These are phyloP conservation scores for Leucoma salicis DNA, from an alignment of 2,888 invertebrate species.

Conservation along the genomic window DNA sequence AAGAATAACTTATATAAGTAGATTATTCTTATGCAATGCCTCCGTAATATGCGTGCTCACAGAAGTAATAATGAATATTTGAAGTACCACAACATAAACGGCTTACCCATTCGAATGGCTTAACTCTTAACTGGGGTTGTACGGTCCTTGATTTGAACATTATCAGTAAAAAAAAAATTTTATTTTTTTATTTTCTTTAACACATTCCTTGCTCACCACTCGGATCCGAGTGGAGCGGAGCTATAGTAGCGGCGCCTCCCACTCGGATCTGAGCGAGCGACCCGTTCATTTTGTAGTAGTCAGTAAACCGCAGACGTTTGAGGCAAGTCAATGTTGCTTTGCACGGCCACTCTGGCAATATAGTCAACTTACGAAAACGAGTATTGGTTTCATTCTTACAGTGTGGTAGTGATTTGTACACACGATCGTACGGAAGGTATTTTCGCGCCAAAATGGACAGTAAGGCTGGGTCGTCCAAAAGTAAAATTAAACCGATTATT, in stretches of 20 bases:
- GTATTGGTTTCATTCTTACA: conserved; percentile 17
- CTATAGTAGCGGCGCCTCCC: no score
- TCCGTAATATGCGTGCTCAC: background rate
- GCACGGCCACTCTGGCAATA: conserved; percentile 18
- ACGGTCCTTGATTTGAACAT: no score
- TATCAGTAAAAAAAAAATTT: no score
- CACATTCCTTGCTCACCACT: no score
- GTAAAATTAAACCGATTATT: background rate
- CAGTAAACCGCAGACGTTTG: conserved; percentile 11
- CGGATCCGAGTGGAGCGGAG: no score
- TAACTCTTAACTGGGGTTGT: no score
- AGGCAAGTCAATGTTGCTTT: conserved; percentile 10
- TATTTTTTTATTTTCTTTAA: no score
- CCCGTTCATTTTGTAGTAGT: conserved; percentile 17
- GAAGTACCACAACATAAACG: background rate
- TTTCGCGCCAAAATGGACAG: conserved; percentile 21
- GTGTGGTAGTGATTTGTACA: conserved; percentile 18
- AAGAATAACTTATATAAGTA: no score
- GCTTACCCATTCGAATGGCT: no score
- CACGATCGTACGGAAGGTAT: conserved; percentile 7
- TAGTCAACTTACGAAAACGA: conserved; percentile 16
- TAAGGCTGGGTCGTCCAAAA: conserved; percentile 14
- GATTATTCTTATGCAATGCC: background rate
- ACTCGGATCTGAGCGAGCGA: conserved; percentile 20
- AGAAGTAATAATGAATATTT: background rate